Evolutionary conservation across 2,888 invertebrate genomes (phyloP), one percentile per base, ranked within the genome.

Genomic region (Pyrocoelia pectoralis): DNA sequence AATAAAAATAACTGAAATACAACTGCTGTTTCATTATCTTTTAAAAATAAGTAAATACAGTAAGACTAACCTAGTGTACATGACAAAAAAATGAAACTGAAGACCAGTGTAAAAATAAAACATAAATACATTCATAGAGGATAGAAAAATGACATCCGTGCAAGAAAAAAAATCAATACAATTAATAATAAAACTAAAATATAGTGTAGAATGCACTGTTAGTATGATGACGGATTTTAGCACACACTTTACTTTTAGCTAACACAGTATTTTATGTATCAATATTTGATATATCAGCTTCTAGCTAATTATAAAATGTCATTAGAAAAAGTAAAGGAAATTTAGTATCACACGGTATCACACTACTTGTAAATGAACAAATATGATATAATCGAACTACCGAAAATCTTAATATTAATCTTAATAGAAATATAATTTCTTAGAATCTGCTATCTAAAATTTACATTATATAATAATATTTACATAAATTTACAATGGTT

Each of bases 281-380:
- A 46, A 55, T 55, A 55, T 55, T 55, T 43, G 55, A 55, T 55
- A 29, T 43, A 46, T 57, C 51, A 57, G 57, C 15, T 56, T 49
- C 29, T 56, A 33, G 17, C 13, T 48, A 28, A 48, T 48, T 33
- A 38, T 24, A 49, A 18, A 24, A 61, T 43, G 40, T 52, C 59
- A 51, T 61, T 56, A 61, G 61, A 61, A 50, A 62, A 62, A 62
- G 56, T 64, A 64, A 58, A 64, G 59, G 46, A 28, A 55, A 56
- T 56, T 65, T 56, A 55, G 52, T 74, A 75, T 75, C 75, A 75
- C 74, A 74, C 72, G 69, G 73, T 74, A 74, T 74, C 73, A 74
- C 74, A 50, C 58, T 64, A 74, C 67, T 61, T 70, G 72, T 71
- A 72, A 73, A 69, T 74, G 69, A 75, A 74, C 72, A 72, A 74